Evolutionary conservation across 2,113 vertebrate species (phyloP).

Genomic region (Noctilio leporinus): DNA sequence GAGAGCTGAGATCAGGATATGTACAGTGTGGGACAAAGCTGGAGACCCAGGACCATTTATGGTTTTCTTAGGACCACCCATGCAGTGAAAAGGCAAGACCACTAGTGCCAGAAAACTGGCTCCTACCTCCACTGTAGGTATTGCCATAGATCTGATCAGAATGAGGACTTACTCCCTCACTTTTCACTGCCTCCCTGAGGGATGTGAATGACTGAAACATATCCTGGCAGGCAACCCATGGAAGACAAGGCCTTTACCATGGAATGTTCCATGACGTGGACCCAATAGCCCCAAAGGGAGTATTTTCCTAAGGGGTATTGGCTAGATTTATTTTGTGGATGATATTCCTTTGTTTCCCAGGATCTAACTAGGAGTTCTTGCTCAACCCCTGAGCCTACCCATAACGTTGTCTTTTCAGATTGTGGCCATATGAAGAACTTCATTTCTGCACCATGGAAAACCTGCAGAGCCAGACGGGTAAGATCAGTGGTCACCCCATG

Average conservation of each 20-base stretch:
- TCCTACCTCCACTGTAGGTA: not conserved
- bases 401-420: not conserved
- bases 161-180: not conserved
- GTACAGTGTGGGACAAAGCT: not conserved
- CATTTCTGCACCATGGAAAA: not conserved
- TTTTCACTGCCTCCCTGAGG: not conserved
- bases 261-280: slow-evolving; percentile 45
- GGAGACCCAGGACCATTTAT: not conserved
- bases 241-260: slow-evolving; percentile 25
- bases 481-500: not conserved
- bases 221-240: not conserved
- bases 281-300: not conserved
- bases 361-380: not conserved
- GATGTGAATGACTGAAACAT: not conserved
- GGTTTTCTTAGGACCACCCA: not conserved
- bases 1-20: not conserved
- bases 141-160: not conserved
- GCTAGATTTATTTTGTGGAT: slow-evolving; percentile 5
- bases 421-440: not conserved
- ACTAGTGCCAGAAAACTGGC: not conserved
- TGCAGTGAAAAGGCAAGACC: not conserved
- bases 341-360: slow-evolving; percentile 36
- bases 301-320: slow-evolving; percentile 24
- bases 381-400: not conserved
- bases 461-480: not conserved